Base-by-base conservation (phyloP, 1,140 invertebrate genomes). In the Brachionus sp. region DNA sequence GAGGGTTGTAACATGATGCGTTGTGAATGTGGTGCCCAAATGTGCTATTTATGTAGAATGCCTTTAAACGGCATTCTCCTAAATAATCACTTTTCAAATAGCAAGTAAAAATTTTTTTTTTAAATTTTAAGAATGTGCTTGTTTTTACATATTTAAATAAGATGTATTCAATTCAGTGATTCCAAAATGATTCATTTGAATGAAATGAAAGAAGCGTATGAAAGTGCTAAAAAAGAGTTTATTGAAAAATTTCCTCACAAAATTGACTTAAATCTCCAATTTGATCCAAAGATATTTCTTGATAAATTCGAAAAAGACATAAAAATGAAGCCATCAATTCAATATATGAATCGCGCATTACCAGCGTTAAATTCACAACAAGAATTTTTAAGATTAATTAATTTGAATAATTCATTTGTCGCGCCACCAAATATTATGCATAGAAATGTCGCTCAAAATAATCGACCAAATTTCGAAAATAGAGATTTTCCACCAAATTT, bases 1-100 rank as follows among this genome's bases (percentile, higher is more conserved):
- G 89, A 90, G 80, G 93, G 93, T 3, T 93, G 92, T 85, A 93
- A 93, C 84, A 92, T 92, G 86, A 93, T 93, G 90, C 91, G 89
- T 2, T 93, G 93, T 87, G 46, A 86, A 0, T 93, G 92, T 89
- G 92, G 92, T 1, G 91, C 92, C 1, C 88, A 86, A 6, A 92
- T 92, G 91, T 93, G 93, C 86, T 93, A 93, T 85, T 86, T 93
- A 5, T 93, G 92, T 85, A 88, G 91, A 42, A 84, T 90, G 85
- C 90, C 90, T 3, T 88, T 92, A 12, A 90, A 86, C n/a, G n/a
- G 2, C 89, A 90, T 86, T 93, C n/a, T n/a, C n/a, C n/a, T n/a
- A n/a, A n/a, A 93, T 85, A 83, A 85, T 3, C 92, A 92, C 87
- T 93, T 93, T 86, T 86, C 89, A 84, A 89, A 75, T 13, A 25